phyloP scores from a whole-genome alignment of 2,888 invertebrate species.

The Anthophora plumipes region DNA sequence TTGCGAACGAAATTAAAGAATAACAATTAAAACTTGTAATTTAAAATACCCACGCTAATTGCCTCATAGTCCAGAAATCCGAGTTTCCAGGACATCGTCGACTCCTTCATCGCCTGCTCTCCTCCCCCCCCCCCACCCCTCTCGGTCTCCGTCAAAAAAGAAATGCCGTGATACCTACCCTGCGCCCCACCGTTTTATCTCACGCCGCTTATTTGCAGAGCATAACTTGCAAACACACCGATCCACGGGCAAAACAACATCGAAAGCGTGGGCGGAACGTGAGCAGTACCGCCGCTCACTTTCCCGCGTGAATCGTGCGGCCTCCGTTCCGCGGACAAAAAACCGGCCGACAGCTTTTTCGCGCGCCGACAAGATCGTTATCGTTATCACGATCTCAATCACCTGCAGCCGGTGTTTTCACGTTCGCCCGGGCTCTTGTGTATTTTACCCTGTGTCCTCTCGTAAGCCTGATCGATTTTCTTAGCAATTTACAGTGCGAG shows the following conservation, averaged over 20 bases:
- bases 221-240: constrained; percentile 1
- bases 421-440: constrained; percentile 16
- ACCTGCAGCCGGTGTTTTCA: constrained; percentile 26
- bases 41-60: background rate
- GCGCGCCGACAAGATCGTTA: constrained; percentile 43
- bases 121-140: no score
- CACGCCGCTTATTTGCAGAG: background rate
- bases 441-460: constrained; percentile 14
- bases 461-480: background rate
- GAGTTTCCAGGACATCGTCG: background rate
- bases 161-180: no score
- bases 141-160: constrained; percentile 1
- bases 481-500: constrained; percentile 1
- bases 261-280: constrained; percentile 34
- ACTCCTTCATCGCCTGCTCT: background rate
- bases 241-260: background rate
- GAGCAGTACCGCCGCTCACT: constrained; percentile 5
- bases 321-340: constrained; percentile 10
- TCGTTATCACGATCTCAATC: constrained; percentile 45
- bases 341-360: constrained; percentile 36
- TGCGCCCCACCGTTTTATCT: no score
- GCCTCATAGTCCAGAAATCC: no score
- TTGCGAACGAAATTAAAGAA: background rate
- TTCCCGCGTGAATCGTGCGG: constrained; percentile 20
- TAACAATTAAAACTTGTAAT: background rate